These are phyloP conservation scores for Philopotamus ludificatus DNA, from an alignment of 1,140 invertebrate genomes.

Conservation along the genomic window DNA sequence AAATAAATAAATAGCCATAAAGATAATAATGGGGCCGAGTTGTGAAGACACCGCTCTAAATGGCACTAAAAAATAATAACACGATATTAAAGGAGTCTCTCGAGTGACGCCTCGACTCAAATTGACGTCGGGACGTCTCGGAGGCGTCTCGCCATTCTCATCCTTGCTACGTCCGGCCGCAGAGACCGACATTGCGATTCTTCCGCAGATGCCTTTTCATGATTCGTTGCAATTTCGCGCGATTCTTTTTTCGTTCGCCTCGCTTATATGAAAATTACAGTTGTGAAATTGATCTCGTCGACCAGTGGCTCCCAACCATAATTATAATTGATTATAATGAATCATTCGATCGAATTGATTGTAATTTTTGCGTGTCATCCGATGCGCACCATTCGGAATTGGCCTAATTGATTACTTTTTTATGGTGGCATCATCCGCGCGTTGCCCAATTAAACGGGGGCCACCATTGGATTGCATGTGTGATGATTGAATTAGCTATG, in stretches of 20 bases:
- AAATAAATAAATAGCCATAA: not conserved
- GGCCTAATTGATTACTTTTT: too few relatives aligned
- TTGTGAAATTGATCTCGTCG: not conserved
- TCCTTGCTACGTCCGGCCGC: not conserved
- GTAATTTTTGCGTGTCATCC: too few relatives aligned
- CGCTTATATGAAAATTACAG: not conserved
- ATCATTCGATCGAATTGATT: too few relatives aligned
- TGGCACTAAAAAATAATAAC: slow-evolving; percentile 25
- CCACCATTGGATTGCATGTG: too few relatives aligned
- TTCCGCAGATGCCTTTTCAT: not conserved
- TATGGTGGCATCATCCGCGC: too few relatives aligned
- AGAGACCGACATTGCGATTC: not conserved
- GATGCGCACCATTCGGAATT: too few relatives aligned
- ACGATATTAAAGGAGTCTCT: slow-evolving; percentile 20
- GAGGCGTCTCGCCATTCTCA: not conserved
- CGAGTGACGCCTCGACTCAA: slow-evolving; percentile 7
- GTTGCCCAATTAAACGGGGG: too few relatives aligned
- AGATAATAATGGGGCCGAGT: not conserved
- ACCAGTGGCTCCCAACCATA: too few relatives aligned
- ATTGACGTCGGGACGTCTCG: not conserved
- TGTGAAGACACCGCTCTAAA: slow-evolving; percentile 21
- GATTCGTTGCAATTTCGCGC: not conserved
- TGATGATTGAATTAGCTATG: too few relatives aligned
- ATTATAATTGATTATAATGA: too few relatives aligned
- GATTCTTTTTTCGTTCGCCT: too few relatives aligned